Evolutionary conservation across 2,888 invertebrate genomes (phyloP), one percentile per base, ranked within the genome.

Genomic region (Mermis nigrescens): DNA sequence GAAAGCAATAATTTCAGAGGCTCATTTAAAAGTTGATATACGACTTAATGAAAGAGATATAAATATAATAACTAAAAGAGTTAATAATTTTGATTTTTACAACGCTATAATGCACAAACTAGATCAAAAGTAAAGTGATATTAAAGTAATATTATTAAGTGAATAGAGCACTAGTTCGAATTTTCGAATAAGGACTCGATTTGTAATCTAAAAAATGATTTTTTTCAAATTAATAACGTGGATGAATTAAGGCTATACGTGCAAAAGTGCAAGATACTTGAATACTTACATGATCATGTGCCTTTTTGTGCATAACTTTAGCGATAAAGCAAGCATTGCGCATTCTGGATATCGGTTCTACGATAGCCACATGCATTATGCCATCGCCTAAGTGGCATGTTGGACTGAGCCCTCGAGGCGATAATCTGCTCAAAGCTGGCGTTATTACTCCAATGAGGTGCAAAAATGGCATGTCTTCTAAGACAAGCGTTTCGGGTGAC

Each of bases 341-440:
- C 7, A 82, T 68, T 59, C 85, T 71, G 26, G 83, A 81, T 26
- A 85, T 83, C 68, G 83, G 82, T 52, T 80, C 79, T 45, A 86
- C 81, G 46, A 86, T 72, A 63, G 86, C 81, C 64, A 86, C 77
- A 74, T 86, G 84, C 61, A 84, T 77, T 70, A 81, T 82, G 31
- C 86, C 86, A 73, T 86, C 84, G 0, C 85, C 85, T 46, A 85
- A 76, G 72, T 86, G 86, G 70, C 82, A 82, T 67, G 80, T 81
- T 1, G 84, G 84, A 52, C 85, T 82, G 66, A 85, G 81, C 53
- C 86, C 86, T 68, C 82, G 80, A 1, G 84, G 84, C 67, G 82
- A 81, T 63, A 83, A 79, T 24, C 79, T 77, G 71, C 85, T 85
- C 29, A 83, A 81, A 70, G 86, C 86, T 46, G 82, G 82, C 54